Evolutionary conservation across 2,888 invertebrate species (phyloP).

Genomic region (Branchipolynoe longqiensis): DNA sequence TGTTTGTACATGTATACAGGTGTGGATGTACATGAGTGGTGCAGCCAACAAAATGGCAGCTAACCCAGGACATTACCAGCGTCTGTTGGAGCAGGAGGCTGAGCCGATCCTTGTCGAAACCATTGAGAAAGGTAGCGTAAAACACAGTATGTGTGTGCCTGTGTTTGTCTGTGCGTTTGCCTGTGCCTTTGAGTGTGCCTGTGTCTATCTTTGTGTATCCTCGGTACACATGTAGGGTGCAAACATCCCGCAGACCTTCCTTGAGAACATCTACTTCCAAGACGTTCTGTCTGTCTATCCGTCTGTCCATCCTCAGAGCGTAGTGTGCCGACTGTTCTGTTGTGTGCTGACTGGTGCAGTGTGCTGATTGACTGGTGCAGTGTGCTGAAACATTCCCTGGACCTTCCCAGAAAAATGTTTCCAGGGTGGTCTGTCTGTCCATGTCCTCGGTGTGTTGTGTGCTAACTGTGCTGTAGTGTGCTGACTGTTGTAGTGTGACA

Average conservation of each 20-base stretch:
- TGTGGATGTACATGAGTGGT: constrained; percentile 93
- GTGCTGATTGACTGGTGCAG: neutral
- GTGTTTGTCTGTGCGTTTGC: too few relatives aligned
- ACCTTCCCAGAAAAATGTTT: neutral
- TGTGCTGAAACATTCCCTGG: neutral
- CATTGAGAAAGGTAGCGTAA: constrained; percentile 86
- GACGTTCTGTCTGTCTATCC: constrained; percentile 85
- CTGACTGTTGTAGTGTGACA: too few relatives aligned
- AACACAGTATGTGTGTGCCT: neutral
- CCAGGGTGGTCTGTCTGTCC: too few relatives aligned
- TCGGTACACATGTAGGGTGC: too few relatives aligned
- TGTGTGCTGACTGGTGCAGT: too few relatives aligned
- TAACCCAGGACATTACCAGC: constrained; percentile 82
- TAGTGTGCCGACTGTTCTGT: neutral
- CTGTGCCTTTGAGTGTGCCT: too few relatives aligned
- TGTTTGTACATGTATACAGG: constrained; percentile 67
- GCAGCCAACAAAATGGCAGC: constrained; percentile 86
- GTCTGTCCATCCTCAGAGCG: constrained; percentile 87
- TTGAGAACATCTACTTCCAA: constrained; percentile 94
- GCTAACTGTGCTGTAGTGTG: too few relatives aligned
- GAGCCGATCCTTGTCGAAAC: constrained; percentile 89
- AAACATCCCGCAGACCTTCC: constrained; percentile 88
- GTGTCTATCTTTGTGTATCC: too few relatives aligned
- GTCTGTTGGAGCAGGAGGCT: constrained; percentile 87
- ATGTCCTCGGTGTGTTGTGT: too few relatives aligned